These are phyloP conservation scores for Hyaena hyaena DNA, from an alignment of 2,113 vertebrate species.

Conservation along the genomic window DNA sequence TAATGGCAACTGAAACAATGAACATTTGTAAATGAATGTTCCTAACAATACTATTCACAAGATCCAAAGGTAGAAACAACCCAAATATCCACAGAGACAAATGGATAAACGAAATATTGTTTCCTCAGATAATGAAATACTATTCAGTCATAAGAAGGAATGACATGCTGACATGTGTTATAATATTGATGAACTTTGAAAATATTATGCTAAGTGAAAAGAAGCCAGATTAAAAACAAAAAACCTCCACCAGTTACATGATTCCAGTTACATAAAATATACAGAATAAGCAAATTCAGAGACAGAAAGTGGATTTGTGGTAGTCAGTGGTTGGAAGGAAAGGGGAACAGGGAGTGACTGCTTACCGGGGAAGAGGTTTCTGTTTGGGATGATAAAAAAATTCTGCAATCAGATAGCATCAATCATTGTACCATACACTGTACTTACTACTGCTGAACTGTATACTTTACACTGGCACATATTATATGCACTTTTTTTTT, in stretches of 20 bases:
- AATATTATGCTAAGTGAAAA: background rate
- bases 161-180: background rate
- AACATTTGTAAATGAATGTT: background rate
- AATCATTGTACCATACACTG: background rate
- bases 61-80: background rate
- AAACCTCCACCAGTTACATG: background rate
- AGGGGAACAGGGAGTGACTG: background rate
- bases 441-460: background rate
- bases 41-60: background rate
- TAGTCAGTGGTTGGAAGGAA: background rate
- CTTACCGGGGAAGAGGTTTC: background rate
- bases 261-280: background rate
- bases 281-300: constrained; percentile 14
- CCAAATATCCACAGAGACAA: background rate
- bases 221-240: background rate
- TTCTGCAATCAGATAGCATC: background rate
- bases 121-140: background rate
- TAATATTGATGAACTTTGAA: background rate
- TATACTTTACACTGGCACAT: background rate
- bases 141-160: constrained; percentile 7
- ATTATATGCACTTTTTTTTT: background rate
- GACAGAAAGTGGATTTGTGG: background rate
- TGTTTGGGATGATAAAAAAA: background rate
- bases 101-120: background rate
- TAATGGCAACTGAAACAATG: background rate